These are phyloP conservation scores for Trididemnum miniatum DNA, from an alignment of 23 tunicate genomes.

Conservation along the genomic window DNA sequence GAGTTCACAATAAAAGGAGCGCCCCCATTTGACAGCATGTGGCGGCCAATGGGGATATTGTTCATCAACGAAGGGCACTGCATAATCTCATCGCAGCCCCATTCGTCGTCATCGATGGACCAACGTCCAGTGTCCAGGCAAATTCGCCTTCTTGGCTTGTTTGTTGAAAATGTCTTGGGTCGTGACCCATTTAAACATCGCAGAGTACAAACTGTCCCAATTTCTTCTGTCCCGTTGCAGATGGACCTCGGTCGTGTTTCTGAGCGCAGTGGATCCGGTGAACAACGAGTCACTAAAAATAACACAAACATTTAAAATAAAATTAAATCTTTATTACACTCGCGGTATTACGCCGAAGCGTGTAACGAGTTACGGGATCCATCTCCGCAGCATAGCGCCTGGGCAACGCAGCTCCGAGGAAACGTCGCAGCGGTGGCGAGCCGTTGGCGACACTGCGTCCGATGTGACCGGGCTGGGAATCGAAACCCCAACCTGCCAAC, in stretches of 20 bases:
- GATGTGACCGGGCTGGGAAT: too few relatives aligned
- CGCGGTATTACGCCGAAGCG: too few relatives aligned
- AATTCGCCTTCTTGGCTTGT: neutral
- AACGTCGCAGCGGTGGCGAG: too few relatives aligned
- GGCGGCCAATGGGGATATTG: neutral
- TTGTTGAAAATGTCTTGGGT: neutral
- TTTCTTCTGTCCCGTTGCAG: neutral
- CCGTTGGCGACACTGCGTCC: too few relatives aligned
- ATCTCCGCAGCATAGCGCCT: too few relatives aligned
- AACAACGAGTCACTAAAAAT: too few relatives aligned
- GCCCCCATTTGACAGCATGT: neutral
- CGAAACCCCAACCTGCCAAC: too few relatives aligned
- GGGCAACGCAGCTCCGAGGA: too few relatives aligned
- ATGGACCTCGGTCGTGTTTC: neutral
- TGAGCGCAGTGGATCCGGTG: neutral
- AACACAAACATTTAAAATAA: too few relatives aligned
- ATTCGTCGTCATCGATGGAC: neutral
- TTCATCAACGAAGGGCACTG: neutral
- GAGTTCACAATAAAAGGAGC: neutral
- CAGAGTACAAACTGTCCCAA: slow-evolving; percentile 28
- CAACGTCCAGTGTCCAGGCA: slow-evolving; percentile 16
- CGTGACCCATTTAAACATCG: slow-evolving; percentile 3
- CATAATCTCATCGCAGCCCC: slow-evolving; percentile 27
- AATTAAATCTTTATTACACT: too few relatives aligned
- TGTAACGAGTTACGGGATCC: too few relatives aligned